phyloP scores from a whole-genome alignment of 1,140 invertebrate species.

The Gerris buenoi region DNA sequence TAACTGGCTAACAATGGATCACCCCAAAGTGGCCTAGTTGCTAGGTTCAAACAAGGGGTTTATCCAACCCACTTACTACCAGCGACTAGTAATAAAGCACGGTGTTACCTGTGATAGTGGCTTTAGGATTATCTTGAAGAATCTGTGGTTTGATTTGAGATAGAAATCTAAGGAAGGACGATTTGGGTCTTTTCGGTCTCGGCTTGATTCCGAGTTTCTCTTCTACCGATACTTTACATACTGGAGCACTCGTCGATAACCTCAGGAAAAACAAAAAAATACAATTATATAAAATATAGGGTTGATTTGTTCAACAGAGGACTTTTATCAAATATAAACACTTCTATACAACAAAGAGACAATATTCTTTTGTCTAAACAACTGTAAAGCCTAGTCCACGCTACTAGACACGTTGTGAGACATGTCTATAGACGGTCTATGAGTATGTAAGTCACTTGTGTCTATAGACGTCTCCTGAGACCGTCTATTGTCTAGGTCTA shows the following conservation, averaged over 20 bases:
- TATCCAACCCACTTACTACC: background rate
- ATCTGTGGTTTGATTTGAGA: constrained; percentile 1
- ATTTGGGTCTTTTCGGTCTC: constrained; percentile 4
- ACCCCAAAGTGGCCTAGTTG: background rate
- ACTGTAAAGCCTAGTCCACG: background rate
- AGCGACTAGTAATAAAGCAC: background rate
- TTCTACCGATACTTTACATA: background rate
- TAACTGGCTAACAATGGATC: background rate
- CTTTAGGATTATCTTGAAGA: constrained; percentile 7
- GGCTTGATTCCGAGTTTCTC: constrained; percentile 8
- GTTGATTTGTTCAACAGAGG: background rate
- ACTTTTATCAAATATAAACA: background rate
- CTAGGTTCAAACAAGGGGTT: too few relatives aligned
- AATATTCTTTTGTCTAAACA: background rate
- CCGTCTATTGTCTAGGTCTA: too few relatives aligned
- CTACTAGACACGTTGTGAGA: background rate
- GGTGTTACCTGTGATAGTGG: background rate
- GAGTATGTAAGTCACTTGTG: background rate
- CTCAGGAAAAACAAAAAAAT: constrained; percentile 5
- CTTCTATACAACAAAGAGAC: background rate
- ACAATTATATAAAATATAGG: background rate
- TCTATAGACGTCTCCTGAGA: too few relatives aligned
- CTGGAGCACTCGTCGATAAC: background rate
- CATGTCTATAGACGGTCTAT: background rate
- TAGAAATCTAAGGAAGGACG: constrained; percentile 5